Evolutionary conservation across 1,140 invertebrate genomes (phyloP).

Genomic region (Nymphalis io): DNA sequence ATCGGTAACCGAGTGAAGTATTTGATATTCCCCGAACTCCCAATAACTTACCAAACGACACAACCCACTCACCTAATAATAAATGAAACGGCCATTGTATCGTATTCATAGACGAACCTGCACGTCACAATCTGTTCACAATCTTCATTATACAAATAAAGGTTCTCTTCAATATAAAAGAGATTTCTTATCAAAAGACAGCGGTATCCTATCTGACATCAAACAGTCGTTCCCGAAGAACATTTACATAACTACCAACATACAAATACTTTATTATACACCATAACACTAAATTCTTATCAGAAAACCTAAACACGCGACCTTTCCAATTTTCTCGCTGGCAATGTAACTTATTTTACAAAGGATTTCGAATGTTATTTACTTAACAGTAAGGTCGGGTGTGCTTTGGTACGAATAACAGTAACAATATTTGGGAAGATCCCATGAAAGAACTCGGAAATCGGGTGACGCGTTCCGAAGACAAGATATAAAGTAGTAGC

Average conservation of each 20-base stretch:
- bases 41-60: no score
- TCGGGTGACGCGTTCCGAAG: conserved; percentile 38
- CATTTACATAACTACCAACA: conserved; percentile 33
- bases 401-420: conserved; percentile 5
- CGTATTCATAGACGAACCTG: no score
- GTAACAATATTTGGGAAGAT: conserved; percentile 47
- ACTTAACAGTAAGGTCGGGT: conserved; percentile 7
- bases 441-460: conserved; percentile 45
- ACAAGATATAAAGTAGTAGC: conserved; percentile 34
- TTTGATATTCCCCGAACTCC: no score
- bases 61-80: no score
- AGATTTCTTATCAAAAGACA: conserved; percentile 16
- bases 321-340: conserved; percentile 38
- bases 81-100: no score
- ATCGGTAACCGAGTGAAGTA: no score
- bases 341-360: conserved; percentile 10
- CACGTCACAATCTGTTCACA: no score
- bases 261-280: conserved; percentile 39
- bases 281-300: conserved; percentile 46
- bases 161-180: conserved; percentile 7
- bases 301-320: conserved; percentile 45
- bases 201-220: conserved; percentile 9
- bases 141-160: no score
- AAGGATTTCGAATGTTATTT: conserved; percentile 14
- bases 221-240: conserved; percentile 15